phyloP scores from a whole-genome alignment of 2,797 vertebrate genomes.

The Zalophus californianus region DNA sequence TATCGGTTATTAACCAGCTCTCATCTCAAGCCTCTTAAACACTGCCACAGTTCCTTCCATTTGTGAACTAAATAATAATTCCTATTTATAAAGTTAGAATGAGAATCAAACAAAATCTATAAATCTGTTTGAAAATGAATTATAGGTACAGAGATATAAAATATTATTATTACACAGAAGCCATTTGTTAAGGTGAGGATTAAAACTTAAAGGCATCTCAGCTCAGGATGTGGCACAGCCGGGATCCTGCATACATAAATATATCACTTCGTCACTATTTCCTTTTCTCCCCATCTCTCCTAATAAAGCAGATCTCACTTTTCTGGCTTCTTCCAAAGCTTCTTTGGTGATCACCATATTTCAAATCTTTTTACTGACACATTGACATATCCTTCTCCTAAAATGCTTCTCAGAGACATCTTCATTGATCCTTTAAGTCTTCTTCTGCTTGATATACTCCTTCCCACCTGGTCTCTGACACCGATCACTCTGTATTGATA shows the following conservation, averaged over 20 bases:
- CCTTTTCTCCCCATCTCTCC: neutral
- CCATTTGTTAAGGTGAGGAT: neutral
- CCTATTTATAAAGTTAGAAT: neutral
- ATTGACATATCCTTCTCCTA: neutral
- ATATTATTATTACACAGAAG: neutral
- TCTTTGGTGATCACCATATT: neutral
- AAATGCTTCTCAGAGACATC: neutral
- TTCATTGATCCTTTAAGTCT: neutral
- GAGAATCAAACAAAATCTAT: neutral
- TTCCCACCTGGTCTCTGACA: neutral
- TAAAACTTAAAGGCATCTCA: neutral
- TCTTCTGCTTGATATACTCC: neutral
- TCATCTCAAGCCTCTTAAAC: conserved; percentile 2
- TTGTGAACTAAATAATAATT: neutral
- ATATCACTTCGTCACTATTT: neutral
- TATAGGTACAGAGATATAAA: neutral
- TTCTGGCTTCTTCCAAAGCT: neutral
- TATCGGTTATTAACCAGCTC: neutral
- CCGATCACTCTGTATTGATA: neutral
- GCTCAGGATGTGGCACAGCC: neutral
- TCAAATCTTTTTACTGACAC: neutral
- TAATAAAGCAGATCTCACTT: neutral
- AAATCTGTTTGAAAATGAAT: conserved; percentile 16
- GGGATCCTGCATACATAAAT: neutral
- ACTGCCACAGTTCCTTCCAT: neutral